Evolutionary conservation across 2,797 vertebrate genomes (phyloP).

Genomic region (Macroramphosus scolopax): DNA sequence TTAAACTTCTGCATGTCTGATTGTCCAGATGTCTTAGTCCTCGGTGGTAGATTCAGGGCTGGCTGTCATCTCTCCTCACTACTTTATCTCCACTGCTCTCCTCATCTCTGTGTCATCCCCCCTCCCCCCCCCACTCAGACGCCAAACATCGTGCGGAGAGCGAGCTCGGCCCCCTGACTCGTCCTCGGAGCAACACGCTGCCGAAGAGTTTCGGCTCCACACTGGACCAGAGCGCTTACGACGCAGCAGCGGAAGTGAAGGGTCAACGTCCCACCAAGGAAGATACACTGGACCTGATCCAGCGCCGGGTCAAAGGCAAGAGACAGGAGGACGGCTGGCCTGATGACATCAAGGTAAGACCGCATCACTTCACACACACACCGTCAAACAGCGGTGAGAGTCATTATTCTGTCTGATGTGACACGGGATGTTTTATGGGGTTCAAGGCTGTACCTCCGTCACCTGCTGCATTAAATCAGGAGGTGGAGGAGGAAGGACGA

Average conservation of each 20-base stretch:
- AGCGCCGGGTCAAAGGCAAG: slow-evolving; percentile 87
- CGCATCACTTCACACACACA: not conserved
- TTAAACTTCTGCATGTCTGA: slow-evolving; percentile 34
- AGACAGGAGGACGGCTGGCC: slow-evolving; percentile 90
- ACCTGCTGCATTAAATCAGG: no score
- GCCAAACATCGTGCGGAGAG: slow-evolving; percentile 91
- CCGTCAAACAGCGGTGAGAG: no score
- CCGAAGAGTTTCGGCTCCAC: slow-evolving; percentile 98
- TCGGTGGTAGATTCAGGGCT: not conserved
- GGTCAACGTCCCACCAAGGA: slow-evolving; percentile 83
- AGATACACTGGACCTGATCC: slow-evolving; percentile 90
- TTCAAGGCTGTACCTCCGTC: no score
- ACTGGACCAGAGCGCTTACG: slow-evolving; percentile 83
- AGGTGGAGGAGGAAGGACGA: no score
- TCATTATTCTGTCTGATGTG: no score
- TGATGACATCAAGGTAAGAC: slow-evolving; percentile 89
- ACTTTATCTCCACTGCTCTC: not conserved
- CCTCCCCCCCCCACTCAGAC: slow-evolving; percentile 72
- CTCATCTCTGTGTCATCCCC: not conserved
- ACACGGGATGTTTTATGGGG: no score
- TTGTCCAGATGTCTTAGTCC: no score
- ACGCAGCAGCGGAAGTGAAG: slow-evolving; percentile 71
- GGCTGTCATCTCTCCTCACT: not conserved
- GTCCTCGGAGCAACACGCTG: slow-evolving; percentile 95
- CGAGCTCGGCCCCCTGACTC: slow-evolving; percentile 88